Conservation (phyloP, 1,140 invertebrate species). For the Drosophila orosa region DNA sequence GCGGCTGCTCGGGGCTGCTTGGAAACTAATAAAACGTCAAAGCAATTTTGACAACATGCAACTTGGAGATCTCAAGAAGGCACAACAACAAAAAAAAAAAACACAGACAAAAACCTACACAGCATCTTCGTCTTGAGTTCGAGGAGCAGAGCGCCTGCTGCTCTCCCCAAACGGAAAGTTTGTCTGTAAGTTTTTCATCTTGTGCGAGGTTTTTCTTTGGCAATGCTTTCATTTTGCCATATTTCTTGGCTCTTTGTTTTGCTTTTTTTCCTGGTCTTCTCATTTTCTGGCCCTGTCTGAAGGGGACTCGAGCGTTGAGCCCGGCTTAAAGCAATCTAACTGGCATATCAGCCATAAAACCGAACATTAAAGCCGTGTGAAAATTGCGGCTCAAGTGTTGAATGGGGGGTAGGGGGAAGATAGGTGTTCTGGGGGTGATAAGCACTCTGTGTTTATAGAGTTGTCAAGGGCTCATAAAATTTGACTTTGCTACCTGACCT, state of each 20-base stretch:
- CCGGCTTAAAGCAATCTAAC: slow-evolving; percentile 65
- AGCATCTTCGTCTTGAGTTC: slow-evolving; percentile 37
- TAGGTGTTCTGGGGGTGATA: slow-evolving; percentile 44
- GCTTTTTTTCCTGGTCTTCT: slow-evolving; percentile 3
- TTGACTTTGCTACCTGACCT: slow-evolving; percentile 60
- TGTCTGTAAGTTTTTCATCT: slow-evolving; percentile 49
- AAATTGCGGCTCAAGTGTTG: slow-evolving; percentile 54
- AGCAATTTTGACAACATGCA: slow-evolving; percentile 76
- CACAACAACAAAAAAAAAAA: too few species aligned
- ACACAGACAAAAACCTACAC: slow-evolving; percentile 35
- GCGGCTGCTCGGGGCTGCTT: slow-evolving; percentile 41
- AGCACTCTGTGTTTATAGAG: slow-evolving; percentile 69
- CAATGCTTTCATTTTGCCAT: slow-evolving; percentile 65
- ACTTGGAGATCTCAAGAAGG: slow-evolving; percentile 47
- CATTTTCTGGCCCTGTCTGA: slow-evolving; percentile 20
- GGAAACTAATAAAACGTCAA: slow-evolving; percentile 80
- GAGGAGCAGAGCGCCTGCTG: slow-evolving; percentile 28
- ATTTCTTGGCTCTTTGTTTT: slow-evolving; percentile 27
- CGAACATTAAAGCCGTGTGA: slow-evolving; percentile 68
- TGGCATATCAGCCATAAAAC: slow-evolving; percentile 59
- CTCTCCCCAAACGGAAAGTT: slow-evolving; percentile 59
- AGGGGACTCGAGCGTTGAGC: slow-evolving; percentile 18
- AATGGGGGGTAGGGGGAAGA: background rate
- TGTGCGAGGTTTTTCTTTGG: slow-evolving; percentile 37
- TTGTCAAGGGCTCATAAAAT: slow-evolving; percentile 74